Conservation (phyloP, 2,888 invertebrate species). For the Noctua janthe region DNA sequence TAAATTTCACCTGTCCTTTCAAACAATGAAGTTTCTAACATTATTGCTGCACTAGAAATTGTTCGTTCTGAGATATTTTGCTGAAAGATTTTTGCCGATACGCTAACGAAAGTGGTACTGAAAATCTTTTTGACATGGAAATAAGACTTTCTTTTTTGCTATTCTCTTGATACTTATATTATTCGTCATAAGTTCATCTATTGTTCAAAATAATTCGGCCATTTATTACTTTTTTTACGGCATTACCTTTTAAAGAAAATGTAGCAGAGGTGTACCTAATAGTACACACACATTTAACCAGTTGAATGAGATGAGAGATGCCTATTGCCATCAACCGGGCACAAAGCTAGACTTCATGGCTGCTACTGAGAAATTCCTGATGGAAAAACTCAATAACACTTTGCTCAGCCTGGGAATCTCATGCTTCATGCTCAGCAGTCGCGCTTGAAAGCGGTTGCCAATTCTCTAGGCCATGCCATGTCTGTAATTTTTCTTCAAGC, state of each 20-base stretch:
- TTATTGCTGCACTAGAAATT: conserved; percentile 52
- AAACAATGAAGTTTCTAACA: conserved; percentile 60
- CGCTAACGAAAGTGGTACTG: background rate
- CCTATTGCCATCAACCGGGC: background rate
- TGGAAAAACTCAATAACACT: background rate
- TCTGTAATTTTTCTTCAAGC: background rate
- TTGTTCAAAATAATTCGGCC: background rate
- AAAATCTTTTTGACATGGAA: conserved; percentile 20
- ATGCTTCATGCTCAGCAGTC: too few species aligned
- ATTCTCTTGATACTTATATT: background rate
- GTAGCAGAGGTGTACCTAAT: too few species aligned
- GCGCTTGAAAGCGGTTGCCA: background rate
- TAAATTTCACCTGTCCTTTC: conserved; percentile 65
- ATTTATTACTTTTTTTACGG: background rate
- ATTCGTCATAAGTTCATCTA: background rate
- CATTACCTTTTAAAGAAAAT: background rate
- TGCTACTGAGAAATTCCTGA: background rate
- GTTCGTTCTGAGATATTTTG: conserved; percentile 11
- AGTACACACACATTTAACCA: too few species aligned
- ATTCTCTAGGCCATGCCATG: background rate
- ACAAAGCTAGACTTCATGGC: background rate
- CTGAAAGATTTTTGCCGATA: background rate
- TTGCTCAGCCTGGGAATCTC: background rate
- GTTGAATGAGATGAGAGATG: too few species aligned
- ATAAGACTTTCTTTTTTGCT: conserved; percentile 22